Evolutionary conservation across 2,113 vertebrate species (phyloP).

Genomic region (Labeo rohita): DNA sequence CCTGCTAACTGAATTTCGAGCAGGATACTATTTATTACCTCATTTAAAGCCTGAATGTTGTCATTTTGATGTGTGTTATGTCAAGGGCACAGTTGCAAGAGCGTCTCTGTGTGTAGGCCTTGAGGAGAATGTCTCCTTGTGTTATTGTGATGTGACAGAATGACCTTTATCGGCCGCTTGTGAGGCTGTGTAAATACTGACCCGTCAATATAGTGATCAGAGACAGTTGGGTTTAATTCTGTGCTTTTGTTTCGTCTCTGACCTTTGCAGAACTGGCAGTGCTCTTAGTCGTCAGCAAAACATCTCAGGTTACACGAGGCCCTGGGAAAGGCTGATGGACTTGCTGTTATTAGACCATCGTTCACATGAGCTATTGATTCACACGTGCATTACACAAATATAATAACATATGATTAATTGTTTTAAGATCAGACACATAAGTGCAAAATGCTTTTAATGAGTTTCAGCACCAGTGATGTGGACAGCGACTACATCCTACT

Average conservation of each 20-base stretch:
- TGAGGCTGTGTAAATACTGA: not conserved
- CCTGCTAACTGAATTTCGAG: not conserved
- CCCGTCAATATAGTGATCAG: not conserved
- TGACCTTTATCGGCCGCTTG: constrained; percentile 37
- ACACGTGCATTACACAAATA: constrained; percentile 2
- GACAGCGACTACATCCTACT: constrained; percentile 55
- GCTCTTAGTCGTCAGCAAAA: constrained; percentile 34
- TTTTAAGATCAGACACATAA: not conserved
- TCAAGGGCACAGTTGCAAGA: constrained; percentile 48
- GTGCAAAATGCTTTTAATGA: not conserved
- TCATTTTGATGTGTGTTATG: constrained; percentile 33
- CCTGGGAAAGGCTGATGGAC: not conserved
- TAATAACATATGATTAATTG: not conserved
- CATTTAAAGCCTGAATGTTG: not conserved
- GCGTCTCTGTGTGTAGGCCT: constrained; percentile 42
- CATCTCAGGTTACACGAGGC: constrained; percentile 37
- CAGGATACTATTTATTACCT: not conserved
- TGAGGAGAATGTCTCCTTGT: constrained; percentile 32
- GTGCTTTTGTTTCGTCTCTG: not conserved
- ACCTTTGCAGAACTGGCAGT: not conserved
- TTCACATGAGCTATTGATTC: not conserved
- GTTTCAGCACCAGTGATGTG: constrained; percentile 62
- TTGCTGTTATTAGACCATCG: not conserved
- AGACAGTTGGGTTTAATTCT: not conserved
- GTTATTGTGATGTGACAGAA: constrained; percentile 32